These are phyloP conservation scores for Premnoplex brunnescens DNA, from an alignment of 2,797 vertebrate genomes.

Conservation along the genomic window DNA sequence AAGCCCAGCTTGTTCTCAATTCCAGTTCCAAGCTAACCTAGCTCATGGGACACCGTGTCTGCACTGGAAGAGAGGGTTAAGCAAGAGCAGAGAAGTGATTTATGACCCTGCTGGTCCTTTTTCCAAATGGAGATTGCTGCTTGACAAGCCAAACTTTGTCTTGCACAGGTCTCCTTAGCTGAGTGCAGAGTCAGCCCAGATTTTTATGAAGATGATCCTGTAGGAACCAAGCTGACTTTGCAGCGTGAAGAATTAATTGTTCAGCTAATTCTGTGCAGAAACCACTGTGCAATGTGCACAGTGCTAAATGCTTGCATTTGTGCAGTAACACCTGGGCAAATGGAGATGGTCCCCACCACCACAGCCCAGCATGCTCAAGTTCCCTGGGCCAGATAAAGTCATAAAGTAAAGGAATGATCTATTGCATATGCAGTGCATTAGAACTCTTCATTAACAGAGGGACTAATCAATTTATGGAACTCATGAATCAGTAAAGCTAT, in stretches of 20 bases:
- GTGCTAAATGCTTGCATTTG: fast-evolving
- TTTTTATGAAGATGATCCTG: neutral
- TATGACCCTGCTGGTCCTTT: neutral
- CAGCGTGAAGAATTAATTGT: neutral
- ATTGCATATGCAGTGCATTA: conserved; percentile 14
- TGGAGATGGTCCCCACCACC: neutral
- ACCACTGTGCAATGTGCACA: neutral
- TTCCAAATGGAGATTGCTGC: neutral
- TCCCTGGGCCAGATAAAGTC: conserved; percentile 15
- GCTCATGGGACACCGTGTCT: neutral
- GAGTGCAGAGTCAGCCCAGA: neutral
- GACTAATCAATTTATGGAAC: conserved; percentile 72
- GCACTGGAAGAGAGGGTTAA: neutral
- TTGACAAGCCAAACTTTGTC: neutral
- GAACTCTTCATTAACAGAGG: conserved; percentile 70
- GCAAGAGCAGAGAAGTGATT: neutral
- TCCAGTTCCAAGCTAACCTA: neutral
- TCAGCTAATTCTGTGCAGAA: neutral
- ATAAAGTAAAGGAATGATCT: conserved; percentile 58
- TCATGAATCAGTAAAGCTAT: conserved; percentile 64
- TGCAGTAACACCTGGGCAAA: neutral
- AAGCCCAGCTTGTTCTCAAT: fast-evolving
- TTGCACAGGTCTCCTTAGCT: neutral
- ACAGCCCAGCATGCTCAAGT: neutral
- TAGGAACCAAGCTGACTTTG: neutral